Evolutionary conservation across 2,888 invertebrate species (phyloP).

Genomic region (Diaphora mendica): DNA sequence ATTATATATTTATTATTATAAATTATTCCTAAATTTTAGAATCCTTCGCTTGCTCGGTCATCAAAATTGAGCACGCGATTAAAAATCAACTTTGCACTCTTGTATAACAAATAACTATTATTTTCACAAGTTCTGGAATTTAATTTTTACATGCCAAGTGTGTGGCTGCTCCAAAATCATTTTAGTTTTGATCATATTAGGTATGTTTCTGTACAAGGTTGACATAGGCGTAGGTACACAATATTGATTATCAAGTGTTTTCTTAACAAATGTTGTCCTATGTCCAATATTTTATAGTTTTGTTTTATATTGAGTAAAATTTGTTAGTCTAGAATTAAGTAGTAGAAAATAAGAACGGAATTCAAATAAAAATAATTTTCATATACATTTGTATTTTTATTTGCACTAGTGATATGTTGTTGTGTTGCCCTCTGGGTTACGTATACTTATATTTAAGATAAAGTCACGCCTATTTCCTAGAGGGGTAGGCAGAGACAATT

Average conservation of each 20-base stretch:
- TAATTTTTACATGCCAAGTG: background rate
- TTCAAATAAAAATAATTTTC: background rate
- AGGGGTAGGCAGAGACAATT: too few species aligned
- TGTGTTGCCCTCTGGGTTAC: too few species aligned
- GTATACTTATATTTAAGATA: too few species aligned
- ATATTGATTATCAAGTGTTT: background rate
- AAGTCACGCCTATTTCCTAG: too few species aligned
- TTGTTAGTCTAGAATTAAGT: background rate
- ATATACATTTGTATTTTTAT: background rate
- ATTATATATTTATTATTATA: too few species aligned
- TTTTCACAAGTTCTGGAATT: background rate
- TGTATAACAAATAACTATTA: too few species aligned
- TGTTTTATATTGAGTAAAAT: background rate
- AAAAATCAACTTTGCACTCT: too few species aligned
- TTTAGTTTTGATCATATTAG: background rate
- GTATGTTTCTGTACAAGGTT: background rate
- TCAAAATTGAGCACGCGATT: too few species aligned
- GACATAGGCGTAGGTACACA: background rate
- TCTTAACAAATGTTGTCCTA: background rate
- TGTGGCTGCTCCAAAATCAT: background rate
- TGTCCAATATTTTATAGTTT: background rate
- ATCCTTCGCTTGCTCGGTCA: too few species aligned
- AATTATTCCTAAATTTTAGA: too few species aligned
- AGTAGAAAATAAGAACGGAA: background rate
- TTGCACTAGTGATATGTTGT: background rate